A percentile compares a stretch with the other conserved stretches of the same genome.
Evolutionary conservation across 2,888 invertebrate species (phyloP).

Genomic region (Ecliptopera silaceata): DNA sequence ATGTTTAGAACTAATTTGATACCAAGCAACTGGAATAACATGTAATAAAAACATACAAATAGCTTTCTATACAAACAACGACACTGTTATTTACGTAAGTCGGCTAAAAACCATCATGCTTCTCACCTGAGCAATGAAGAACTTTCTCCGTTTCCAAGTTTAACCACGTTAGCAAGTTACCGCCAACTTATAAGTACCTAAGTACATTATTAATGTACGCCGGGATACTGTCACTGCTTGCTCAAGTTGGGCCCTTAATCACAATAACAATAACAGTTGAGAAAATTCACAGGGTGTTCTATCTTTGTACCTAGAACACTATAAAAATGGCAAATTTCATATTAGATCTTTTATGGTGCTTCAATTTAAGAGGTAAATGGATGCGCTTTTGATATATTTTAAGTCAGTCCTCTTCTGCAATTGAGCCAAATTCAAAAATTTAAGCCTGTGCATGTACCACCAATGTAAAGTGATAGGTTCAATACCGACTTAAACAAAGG

Average conservation of each 20-base stretch:
- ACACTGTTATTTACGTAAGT: constrained; percentile 3
- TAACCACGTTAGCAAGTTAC: constrained; percentile 43
- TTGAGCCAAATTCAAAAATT: no score
- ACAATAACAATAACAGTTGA: constrained; percentile 66
- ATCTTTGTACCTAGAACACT: no score
- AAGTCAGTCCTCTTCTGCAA: no score
- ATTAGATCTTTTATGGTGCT: no score
- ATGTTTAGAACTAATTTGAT: no score
- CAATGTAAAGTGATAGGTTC: neutral
- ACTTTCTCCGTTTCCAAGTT: constrained; percentile 35
- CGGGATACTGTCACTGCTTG: constrained; percentile 59
- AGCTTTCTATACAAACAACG: neutral
- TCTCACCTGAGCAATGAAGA: constrained; percentile 27
- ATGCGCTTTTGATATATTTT: no score
- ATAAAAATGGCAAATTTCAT: no score
- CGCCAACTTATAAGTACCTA: constrained; percentile 49
- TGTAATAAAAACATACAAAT: no score
- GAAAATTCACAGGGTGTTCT: constrained; percentile 49
- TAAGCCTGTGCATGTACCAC: no score
- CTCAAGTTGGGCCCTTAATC: constrained; percentile 63
- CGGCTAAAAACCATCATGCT: neutral
- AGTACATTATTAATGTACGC: constrained; percentile 64
- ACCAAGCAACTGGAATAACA: no score
- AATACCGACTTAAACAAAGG: neutral
- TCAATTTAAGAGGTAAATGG: no score